phyloP scores from a whole-genome alignment of 2,888 invertebrate species.

The Plagodis dolabraria region DNA sequence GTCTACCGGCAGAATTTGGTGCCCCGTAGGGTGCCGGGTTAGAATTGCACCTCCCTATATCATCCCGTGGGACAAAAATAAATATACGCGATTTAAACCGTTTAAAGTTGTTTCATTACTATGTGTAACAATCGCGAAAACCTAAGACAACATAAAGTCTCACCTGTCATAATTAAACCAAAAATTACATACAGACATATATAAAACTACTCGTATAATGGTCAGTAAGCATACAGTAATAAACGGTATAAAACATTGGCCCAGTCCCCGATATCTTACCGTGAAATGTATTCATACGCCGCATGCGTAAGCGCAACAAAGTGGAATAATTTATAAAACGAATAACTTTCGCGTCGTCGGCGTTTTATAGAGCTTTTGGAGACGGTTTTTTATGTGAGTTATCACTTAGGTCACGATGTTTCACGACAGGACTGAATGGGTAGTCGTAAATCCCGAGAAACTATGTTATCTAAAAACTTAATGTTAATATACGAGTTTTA shows the following conservation, averaged over 20 bases:
- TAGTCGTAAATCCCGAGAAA: no score
- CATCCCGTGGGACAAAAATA: no score
- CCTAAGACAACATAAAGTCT: constrained; percentile 22
- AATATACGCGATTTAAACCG: no score
- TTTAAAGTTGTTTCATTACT: no score
- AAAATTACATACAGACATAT: constrained; percentile 35
- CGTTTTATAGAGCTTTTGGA: constrained; percentile 1
- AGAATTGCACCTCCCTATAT: no score
- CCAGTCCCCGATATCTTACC: constrained; percentile 50
- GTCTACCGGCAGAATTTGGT: no score
- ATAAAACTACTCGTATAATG: constrained; percentile 46
- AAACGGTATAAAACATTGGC: constrained; percentile 50
- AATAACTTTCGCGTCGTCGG: constrained; percentile 12
- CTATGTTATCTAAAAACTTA: no score
- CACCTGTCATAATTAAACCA: constrained; percentile 32
- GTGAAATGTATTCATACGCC: constrained; percentile 55
- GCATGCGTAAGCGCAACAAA: constrained; percentile 36
- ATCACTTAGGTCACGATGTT: background rate
- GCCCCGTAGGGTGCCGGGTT: no score
- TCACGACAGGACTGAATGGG: background rate
- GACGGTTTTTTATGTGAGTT: constrained; percentile 1
- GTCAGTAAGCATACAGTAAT: constrained; percentile 53
- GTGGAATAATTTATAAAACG: constrained; percentile 33
- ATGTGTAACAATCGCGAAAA: no score
- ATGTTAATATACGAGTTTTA: no score